Percentiles rank a stretch among this genome's conserved stretches.
These are phyloP conservation scores for Cryptus armator DNA, from an alignment of 2,888 invertebrate genomes.

Conservation along the genomic window DNA sequence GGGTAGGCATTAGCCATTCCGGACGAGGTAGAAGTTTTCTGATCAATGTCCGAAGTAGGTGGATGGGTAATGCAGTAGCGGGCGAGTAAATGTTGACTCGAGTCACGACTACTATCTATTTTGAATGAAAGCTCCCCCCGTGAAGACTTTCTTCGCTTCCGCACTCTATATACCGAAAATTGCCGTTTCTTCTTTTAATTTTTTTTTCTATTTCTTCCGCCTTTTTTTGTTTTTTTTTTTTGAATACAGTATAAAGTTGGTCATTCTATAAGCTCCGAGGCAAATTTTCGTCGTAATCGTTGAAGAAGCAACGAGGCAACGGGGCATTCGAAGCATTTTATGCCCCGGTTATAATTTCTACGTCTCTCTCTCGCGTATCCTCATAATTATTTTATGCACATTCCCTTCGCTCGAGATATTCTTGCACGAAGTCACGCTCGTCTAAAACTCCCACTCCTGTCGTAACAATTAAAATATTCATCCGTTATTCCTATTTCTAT, in stretches of 20 bases:
- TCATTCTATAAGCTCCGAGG: not conserved
- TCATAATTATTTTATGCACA: constrained; percentile 13
- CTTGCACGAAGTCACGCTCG: not conserved
- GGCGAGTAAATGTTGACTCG: constrained; percentile 67
- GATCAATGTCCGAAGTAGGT: constrained; percentile 68
- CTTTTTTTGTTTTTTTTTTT: not conserved
- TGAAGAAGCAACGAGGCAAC: too few relatives aligned
- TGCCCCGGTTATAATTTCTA: not conserved
- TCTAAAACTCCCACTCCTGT: not conserved
- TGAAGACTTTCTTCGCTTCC: constrained; percentile 35
- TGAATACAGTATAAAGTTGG: not conserved
- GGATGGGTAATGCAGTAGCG: constrained; percentile 67
- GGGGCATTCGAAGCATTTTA: not conserved
- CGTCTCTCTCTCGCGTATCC: not conserved
- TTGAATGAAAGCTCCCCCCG: constrained; percentile 54
- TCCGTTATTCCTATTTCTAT: not conserved
- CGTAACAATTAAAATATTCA: not conserved
- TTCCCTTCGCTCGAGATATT: not conserved
- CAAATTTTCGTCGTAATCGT: not conserved
- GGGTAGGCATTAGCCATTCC: constrained; percentile 69
- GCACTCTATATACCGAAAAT: constrained; percentile 17
- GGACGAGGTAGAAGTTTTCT: constrained; percentile 66
- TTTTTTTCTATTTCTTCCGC: not conserved
- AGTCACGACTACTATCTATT: constrained; percentile 60
- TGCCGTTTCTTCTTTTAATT: constrained; percentile 12